Percentiles rank a stretch among this genome's conserved stretches.
Conservation (phyloP, 1,140 invertebrate genomes). For the Brachionus plicatilis region DNA sequence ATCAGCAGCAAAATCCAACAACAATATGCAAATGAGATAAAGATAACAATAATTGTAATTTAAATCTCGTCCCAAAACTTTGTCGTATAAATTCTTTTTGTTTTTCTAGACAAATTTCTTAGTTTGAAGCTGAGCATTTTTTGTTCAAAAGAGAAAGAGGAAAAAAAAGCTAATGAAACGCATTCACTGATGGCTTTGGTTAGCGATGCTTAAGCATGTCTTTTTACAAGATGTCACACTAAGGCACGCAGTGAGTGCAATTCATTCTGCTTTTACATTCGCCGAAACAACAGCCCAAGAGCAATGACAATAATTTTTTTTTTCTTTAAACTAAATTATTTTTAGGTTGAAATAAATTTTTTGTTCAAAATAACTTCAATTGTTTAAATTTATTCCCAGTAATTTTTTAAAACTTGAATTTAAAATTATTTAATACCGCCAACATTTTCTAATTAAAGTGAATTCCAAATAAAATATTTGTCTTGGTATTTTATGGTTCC, state of each 20-base stretch:
- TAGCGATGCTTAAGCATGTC: neutral
- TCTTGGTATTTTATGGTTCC: too few species aligned
- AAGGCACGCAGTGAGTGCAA: slow-evolving; percentile 37
- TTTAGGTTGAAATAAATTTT: too few species aligned
- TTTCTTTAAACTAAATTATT: too few species aligned
- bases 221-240: neutral
- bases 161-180: slow-evolving; percentile 15
- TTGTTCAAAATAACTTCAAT: too few species aligned
- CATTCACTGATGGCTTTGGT: slow-evolving; percentile 36
- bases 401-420: too few species aligned
- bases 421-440: too few species aligned
- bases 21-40: slow-evolving; percentile 30
- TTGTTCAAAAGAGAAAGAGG: neutral
- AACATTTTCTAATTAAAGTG: too few species aligned
- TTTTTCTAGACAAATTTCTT: neutral
- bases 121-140: neutral
- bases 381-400: too few species aligned
- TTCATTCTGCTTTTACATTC: neutral
- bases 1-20: neutral
- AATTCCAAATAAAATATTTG: too few species aligned
- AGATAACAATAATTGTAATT: slow-evolving; percentile 36
- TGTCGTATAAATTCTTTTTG: neutral
- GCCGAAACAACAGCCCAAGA: too few species aligned
- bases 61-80: neutral
- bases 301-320: too few species aligned